Evolutionary conservation across 1,140 invertebrate species (phyloP), one percentile per base, ranked within the genome.

Genomic region (Drosophila albomicans): DNA sequence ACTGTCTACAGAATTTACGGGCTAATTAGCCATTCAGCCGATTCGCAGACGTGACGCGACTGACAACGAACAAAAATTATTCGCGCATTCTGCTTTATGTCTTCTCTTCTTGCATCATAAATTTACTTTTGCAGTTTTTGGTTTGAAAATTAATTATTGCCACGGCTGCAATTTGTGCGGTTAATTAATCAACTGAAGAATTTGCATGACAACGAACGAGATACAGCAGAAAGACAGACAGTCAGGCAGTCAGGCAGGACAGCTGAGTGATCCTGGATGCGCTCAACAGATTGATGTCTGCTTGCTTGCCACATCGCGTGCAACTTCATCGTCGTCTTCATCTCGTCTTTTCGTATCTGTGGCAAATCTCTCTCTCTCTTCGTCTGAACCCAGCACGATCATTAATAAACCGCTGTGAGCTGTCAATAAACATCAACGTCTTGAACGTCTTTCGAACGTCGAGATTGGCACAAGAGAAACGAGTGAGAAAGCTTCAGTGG

Each of bases 371-470:
- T 16, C 59, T 8, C 13, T 11, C 8, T 35, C 13, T n/a, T n/a
- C 35, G 35, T 20, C 32, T 16, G 77, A 67, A 48, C 85, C 59
- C 86, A 86, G 89, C 89, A 87, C 79, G 89, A 91, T 91, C 88
- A 91, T 91, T 91, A 91, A 91, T 91, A 89, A 91, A 91, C 82
- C 89, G 89, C 88, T 89, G 88, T 91, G 88, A 91, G 88, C 88
- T 91, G 88, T 91, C 88, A 91, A 91, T 91, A 88, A 84, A 86
- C 81, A 89, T 91, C 88, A 91, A 80, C 74, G 84, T 82, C 59
- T 57, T 45, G 61, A 61, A 4, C 8, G 49, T 30, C 28, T n/a
- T 4, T 25, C 20, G 20, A 25, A 25, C 20, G 20, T 25, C 20
- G 20, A 25, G 20, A 25, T 25, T 25, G 20, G 20, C 20, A 25